phyloP scores from a whole-genome alignment of 2,113 vertebrate genomes.

The Glaucidium brasilianum region DNA sequence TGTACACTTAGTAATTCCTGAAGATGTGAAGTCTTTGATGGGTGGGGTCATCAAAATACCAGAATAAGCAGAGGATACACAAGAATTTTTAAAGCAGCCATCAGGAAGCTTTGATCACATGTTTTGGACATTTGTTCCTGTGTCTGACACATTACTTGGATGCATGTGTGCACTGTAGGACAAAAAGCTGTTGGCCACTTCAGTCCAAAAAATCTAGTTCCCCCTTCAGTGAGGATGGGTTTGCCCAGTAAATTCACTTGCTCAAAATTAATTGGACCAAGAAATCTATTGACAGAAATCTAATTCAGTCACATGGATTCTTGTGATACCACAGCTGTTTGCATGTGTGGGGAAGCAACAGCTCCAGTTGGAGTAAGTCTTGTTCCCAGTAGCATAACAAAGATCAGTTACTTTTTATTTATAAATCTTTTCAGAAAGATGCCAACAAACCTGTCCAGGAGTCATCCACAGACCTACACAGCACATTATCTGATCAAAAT shows the following conservation, averaged over 20 bases:
- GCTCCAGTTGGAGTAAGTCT: not conserved
- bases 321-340: not conserved
- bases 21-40: not conserved
- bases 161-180: not conserved
- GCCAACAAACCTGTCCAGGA: not conserved
- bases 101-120: not conserved
- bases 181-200: not conserved
- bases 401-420: not conserved
- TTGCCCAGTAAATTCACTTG: not conserved
- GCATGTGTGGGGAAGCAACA: not conserved
- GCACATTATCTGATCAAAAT: not conserved
- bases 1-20: not conserved
- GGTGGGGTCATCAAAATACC: not conserved
- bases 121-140: not conserved
- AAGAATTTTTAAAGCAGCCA: not conserved
- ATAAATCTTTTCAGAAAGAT: not conserved
- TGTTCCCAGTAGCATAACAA: not conserved
- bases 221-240: not conserved
- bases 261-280: not conserved
- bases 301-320: not conserved
- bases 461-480: accelerated
- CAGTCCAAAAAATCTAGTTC: not conserved
- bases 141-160: not conserved
- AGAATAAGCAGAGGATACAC: not conserved
- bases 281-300: not conserved